Percentiles rank a stretch among this genome's conserved stretches.
These are phyloP conservation scores for Phalanger gymnotis DNA, from an alignment of 2,797 vertebrate genomes.

Conservation along the genomic window DNA sequence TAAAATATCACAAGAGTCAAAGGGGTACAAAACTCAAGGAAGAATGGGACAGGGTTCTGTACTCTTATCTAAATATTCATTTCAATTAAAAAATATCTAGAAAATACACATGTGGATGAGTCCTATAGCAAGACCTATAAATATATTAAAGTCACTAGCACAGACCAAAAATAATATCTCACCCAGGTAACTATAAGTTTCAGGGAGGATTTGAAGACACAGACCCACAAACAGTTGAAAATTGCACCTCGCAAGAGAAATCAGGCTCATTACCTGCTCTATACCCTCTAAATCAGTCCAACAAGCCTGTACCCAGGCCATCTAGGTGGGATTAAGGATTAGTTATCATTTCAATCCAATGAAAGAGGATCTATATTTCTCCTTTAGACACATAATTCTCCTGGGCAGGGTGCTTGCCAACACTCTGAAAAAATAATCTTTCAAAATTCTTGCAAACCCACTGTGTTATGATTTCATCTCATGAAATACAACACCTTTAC, in stretches of 20 bases:
- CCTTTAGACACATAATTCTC: conserved; percentile 85
- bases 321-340: conserved; percentile 85
- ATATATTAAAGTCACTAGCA: conserved; percentile 62
- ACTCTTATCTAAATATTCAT: conserved; percentile 57
- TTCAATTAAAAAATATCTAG: conserved; percentile 47
- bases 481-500: conserved; percentile 90
- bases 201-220: conserved; percentile 13
- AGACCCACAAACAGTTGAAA: conserved; percentile 20
- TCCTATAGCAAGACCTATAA: conserved; percentile 42
- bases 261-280: conserved; percentile 75
- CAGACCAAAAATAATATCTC: conserved; percentile 9
- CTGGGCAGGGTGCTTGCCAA: conserved; percentile 85
- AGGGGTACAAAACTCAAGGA: conserved; percentile 63
- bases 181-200: not conserved
- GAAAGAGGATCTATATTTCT: conserved; percentile 88
- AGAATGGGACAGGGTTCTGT: conserved; percentile 36
- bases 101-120: conserved; percentile 29
- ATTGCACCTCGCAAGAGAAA: conserved; percentile 48
- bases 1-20: conserved; percentile 45
- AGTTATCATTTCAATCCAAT: conserved; percentile 85
- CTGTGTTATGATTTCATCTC: conserved; percentile 90
- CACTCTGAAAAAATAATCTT: conserved; percentile 88
- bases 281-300: conserved; percentile 69
- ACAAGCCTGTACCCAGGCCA: conserved; percentile 70
- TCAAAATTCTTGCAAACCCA: conserved; percentile 87